These are phyloP conservation scores for Magallana ariakensis DNA, from an alignment of 1,140 invertebrate genomes.

Conservation along the genomic window DNA sequence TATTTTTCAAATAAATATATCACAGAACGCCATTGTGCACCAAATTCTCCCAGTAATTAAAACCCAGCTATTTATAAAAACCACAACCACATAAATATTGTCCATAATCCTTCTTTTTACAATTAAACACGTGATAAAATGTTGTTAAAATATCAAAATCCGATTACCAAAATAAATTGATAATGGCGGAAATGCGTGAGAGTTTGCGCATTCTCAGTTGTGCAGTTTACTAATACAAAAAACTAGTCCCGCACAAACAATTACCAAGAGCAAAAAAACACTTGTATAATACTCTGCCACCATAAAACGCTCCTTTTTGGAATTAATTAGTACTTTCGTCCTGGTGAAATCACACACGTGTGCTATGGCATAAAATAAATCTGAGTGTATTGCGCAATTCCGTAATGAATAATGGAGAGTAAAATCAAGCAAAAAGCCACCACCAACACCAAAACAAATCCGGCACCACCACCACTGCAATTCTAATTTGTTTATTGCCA, in stretches of 20 bases:
- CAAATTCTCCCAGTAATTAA: not conserved
- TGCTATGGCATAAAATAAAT: constrained; percentile 43
- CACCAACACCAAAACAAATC: constrained; percentile 49
- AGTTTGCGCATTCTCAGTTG: not conserved
- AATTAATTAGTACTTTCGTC: not conserved
- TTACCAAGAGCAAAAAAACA: constrained; percentile 28
- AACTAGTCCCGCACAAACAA: constrained; percentile 2
- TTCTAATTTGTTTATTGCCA: constrained; percentile 52
- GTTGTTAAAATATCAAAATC: not conserved
- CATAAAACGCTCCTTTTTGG: constrained; percentile 12
- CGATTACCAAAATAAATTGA: not conserved
- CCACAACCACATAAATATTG: constrained; percentile 11
- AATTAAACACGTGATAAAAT: constrained; percentile 18
- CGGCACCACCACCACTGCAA: constrained; percentile 46
- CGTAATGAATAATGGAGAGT: constrained; percentile 32
- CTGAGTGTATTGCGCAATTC: constrained; percentile 45
- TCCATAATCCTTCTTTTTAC: constrained; percentile 21
- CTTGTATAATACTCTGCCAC: constrained; percentile 21
- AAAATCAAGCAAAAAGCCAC: constrained; percentile 48
- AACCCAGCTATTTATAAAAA: constrained; percentile 7
- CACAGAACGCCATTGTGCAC: constrained; percentile 20
- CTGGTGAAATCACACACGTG: constrained; percentile 37
- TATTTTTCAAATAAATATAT: constrained; percentile 13
- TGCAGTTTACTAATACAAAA: not conserved
- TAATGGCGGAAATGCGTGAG: constrained; percentile 5